These are phyloP conservation scores for Hypercompe scribonia DNA, from an alignment of 2,888 invertebrate species.

Conservation along the genomic window DNA sequence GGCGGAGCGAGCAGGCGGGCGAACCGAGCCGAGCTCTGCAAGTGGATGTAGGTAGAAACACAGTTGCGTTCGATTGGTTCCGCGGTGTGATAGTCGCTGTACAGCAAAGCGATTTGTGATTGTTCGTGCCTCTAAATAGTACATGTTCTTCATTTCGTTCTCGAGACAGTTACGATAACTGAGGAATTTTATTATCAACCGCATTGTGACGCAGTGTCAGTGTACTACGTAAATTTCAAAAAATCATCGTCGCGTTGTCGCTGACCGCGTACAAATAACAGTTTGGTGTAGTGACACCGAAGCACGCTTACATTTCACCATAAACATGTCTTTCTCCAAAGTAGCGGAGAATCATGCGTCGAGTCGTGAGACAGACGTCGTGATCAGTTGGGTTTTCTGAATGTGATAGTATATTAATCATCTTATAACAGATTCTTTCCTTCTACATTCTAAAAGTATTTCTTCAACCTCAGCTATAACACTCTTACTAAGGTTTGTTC, in stretches of 20 bases:
- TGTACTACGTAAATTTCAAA: conserved; percentile 64
- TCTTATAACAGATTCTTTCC: no score
- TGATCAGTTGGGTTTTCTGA: no score
- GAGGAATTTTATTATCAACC: conserved; percentile 58
- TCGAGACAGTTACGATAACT: conserved; percentile 64
- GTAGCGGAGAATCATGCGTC: conserved; percentile 95
- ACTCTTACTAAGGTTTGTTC: no score
- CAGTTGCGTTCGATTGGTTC: not conserved
- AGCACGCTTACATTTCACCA: conserved; percentile 52
- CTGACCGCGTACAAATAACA: conserved; percentile 72
- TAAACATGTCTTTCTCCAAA: conserved; percentile 84
- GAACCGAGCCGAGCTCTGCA: no score
- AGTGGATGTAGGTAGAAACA: no score
- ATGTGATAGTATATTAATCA: no score
- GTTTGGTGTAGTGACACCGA: conserved; percentile 77
- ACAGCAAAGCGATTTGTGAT: not conserved
- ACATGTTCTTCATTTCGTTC: conserved; percentile 51
- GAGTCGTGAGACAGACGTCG: no score
- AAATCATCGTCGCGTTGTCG: conserved; percentile 79
- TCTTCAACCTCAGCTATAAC: no score
- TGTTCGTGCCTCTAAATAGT: not conserved
- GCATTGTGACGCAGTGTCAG: conserved; percentile 73
- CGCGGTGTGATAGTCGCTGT: not conserved
- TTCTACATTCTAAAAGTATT: no score
- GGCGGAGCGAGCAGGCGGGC: no score